Evolutionary conservation across 2,888 invertebrate genomes (phyloP), one percentile per base, ranked within the genome.

Genomic region (Aspidapion aeneum): DNA sequence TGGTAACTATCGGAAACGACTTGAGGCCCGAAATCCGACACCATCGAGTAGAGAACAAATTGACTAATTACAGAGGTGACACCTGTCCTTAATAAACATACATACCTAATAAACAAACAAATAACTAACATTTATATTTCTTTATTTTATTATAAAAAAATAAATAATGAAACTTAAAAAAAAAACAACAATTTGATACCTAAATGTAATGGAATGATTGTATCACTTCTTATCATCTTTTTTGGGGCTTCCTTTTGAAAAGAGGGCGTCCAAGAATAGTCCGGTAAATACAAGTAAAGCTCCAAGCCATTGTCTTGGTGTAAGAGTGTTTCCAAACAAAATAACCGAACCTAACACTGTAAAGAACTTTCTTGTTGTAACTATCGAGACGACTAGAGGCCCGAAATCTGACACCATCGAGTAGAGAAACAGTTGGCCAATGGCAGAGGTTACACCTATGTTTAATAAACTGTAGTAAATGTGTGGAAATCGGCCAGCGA

Each of bases 301-400:
- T 1, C 95, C 98, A 1, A 91, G 49, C 98, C 98, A 98, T 78
- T 98, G 98, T 16, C 92, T 82, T 0, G 78, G 71, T 0, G 86
- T 80, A 65, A 98, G 81, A 1, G 87, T 85, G 79, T 98, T 96
- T 7, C 95, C 94, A 79, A 98, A 98, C 50, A 98, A 80, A 22
- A 98, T 70, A 1, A 99, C 96, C 0, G 98, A 98, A 2, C 88
- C 92, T 1, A 99, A 83, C 3, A 99, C 96, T 0, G 98, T 98
- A 80, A 99, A 98, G 82, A 99, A 97, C 79, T 99, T 99, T 57
- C 99, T 85, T 0, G 97, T 97, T 0, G 99, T 99, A 63, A 98
- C 91, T 61, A 99, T 94, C 0, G 98, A 96, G 75, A 98, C 97
- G 0, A 96, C 93, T 61, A 99, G 82, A 0, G 99, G 98, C 0